These are phyloP conservation scores for Drosophila suzukii DNA, from an alignment of 1,140 invertebrate species.

Conservation along the genomic window DNA sequence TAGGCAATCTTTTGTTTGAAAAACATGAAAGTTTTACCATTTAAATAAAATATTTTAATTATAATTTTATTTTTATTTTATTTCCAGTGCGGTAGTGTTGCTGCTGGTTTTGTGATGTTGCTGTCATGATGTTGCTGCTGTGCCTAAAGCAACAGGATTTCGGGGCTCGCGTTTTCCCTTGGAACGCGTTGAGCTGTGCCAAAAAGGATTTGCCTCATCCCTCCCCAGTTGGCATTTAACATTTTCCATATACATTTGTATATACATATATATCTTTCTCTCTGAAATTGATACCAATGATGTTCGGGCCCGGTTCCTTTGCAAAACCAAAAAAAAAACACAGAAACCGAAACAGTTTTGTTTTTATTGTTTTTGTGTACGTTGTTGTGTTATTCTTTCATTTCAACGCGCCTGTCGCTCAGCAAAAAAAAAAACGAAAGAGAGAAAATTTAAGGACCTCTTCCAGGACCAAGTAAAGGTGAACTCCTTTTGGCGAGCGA, in stretches of 20 bases:
- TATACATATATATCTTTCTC: background rate
- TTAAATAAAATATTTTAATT: background rate
- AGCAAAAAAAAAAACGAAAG: constrained; percentile 3
- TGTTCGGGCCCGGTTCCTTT: constrained; percentile 19
- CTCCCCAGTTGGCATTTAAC: constrained; percentile 29
- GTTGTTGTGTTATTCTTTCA: constrained; percentile 74
- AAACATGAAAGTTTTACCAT: no score
- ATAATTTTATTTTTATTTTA: background rate
- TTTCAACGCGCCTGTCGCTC: constrained; percentile 63
- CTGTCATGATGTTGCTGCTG: constrained; percentile 26
- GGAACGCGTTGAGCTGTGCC: constrained; percentile 71
- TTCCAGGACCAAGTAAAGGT: constrained; percentile 26
- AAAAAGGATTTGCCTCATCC: constrained; percentile 64
- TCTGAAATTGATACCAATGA: constrained; percentile 49
- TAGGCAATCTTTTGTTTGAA: no score
- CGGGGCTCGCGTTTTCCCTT: constrained; percentile 36
- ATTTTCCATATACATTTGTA: constrained; percentile 6
- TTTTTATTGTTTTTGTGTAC: constrained; percentile 50
- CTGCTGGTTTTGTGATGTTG: constrained; percentile 20
- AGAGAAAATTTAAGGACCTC: constrained; percentile 2
- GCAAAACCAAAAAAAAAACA: background rate
- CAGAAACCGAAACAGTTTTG: constrained; percentile 30
- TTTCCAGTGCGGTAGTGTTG: constrained; percentile 4
- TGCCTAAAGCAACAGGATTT: constrained; percentile 75
- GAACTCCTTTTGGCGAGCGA: constrained; percentile 49